These are phyloP conservation scores for Ellobium chinense DNA, from an alignment of 2,888 invertebrate species.

Conservation along the genomic window DNA sequence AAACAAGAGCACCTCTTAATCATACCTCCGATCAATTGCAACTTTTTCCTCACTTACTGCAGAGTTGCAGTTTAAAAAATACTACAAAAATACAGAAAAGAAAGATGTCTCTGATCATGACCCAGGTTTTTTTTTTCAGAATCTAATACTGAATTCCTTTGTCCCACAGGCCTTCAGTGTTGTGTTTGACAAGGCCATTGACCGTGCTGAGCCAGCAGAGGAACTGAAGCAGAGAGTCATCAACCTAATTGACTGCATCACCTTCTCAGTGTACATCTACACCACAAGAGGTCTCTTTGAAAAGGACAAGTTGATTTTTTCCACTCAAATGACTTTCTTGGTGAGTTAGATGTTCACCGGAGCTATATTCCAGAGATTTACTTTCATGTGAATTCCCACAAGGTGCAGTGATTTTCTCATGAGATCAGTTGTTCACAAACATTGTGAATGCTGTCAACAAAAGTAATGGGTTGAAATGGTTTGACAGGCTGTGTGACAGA, in stretches of 20 bases:
- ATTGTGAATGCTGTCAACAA: too few relatives aligned
- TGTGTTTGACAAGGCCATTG: conserved; percentile 98
- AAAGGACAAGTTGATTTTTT: conserved; percentile 96
- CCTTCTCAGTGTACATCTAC: conserved; percentile 96
- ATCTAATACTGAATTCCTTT: neutral
- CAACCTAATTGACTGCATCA: conserved; percentile 96
- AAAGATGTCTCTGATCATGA: neutral
- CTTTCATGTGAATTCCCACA: too few relatives aligned
- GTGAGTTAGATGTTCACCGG: conserved; percentile 79
- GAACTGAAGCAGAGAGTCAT: conserved; percentile 88
- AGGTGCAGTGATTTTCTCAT: too few relatives aligned
- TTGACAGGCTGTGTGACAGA: too few relatives aligned
- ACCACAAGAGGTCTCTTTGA: conserved; percentile 96
- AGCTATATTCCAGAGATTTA: too few relatives aligned
- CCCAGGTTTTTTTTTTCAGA: neutral
- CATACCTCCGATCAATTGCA: too few relatives aligned
- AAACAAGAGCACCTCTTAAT: too few relatives aligned
- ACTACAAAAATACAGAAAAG: too few relatives aligned
- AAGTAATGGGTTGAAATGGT: too few relatives aligned
- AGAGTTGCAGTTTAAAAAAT: neutral
- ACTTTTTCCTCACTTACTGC: too few relatives aligned
- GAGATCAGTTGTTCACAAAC: too few relatives aligned
- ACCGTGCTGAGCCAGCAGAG: conserved; percentile 89
- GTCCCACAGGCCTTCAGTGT: conserved; percentile 91
- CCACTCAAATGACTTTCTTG: conserved; percentile 97